A percentile compares a stretch with the other conserved stretches of the same genome.
phyloP scores from a whole-genome alignment of 2,797 vertebrate genomes.

The Silurus aristotelis region DNA sequence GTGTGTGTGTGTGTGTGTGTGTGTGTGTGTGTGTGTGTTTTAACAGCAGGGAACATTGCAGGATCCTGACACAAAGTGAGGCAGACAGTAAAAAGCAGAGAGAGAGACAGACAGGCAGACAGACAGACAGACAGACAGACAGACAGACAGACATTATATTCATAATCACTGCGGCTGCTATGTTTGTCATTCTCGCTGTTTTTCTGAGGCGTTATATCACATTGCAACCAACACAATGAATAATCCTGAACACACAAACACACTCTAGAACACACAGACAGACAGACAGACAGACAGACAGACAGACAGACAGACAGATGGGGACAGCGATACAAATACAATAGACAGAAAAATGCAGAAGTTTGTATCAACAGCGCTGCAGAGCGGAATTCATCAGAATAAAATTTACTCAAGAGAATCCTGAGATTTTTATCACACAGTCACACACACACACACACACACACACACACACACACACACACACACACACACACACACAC shows the following conservation, averaged over 20 bases:
- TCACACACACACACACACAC: neutral
- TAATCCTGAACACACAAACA: neutral
- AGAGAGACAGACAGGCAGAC: neutral
- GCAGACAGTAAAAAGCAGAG: neutral
- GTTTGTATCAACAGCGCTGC: neutral
- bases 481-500: conserved; percentile 30
- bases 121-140: neutral
- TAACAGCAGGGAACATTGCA: neutral
- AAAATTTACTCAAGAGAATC: conserved; percentile 1
- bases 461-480: conserved; percentile 2
- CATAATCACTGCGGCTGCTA: neutral
- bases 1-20: conserved; percentile 32
- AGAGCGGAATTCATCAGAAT: conserved; percentile 1
- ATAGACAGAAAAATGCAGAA: too few relatives aligned
- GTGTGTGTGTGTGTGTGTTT: conserved; percentile 44
- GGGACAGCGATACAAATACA: conserved; percentile 4
- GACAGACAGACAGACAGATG: conserved; percentile 50
- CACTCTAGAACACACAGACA: neutral
- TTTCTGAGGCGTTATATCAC: neutral
- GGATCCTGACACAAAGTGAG: neutral
- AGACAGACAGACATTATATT: neutral
- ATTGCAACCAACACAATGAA: neutral
- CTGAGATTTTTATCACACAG: neutral
- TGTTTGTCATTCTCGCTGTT: neutral
- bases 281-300: too few relatives aligned